These are phyloP conservation scores for Drosophila nigritarsus DNA, from an alignment of 2,888 invertebrate genomes.

Conservation along the genomic window DNA sequence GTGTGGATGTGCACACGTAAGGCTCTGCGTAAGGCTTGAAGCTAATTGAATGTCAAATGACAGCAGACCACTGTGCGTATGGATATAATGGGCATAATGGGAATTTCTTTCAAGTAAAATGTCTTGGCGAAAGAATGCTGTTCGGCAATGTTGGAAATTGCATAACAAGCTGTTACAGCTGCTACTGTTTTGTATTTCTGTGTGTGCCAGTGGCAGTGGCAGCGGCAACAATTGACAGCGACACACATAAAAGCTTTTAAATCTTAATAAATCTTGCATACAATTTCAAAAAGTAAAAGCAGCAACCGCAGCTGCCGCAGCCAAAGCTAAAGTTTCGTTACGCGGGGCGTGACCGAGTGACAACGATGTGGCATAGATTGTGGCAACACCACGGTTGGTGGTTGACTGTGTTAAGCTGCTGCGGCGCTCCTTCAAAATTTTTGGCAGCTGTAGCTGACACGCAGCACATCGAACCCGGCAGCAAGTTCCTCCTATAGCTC, in stretches of 20 bases:
- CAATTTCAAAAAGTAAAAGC: slow-evolving; percentile 74
- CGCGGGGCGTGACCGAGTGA: slow-evolving; percentile 64
- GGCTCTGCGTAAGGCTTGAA: slow-evolving; percentile 2
- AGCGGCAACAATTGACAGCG: slow-evolving; percentile 71
- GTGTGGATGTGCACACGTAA: not conserved
- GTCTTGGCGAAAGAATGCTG: slow-evolving; percentile 46
- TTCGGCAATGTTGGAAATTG: slow-evolving; percentile 27
- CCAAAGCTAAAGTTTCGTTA: slow-evolving; percentile 44
- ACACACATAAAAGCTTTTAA: slow-evolving; percentile 80
- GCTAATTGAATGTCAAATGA: slow-evolving; percentile 37
- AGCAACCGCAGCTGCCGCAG: slow-evolving; percentile 30
- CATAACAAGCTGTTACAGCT: slow-evolving; percentile 14
- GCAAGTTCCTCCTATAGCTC: slow-evolving; percentile 10
- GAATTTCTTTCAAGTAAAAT: slow-evolving; percentile 61
- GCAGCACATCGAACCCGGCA: slow-evolving; percentile 29
- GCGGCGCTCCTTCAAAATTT: slow-evolving; percentile 33
- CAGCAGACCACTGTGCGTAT: slow-evolving; percentile 39
- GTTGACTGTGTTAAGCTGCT: slow-evolving; percentile 37
- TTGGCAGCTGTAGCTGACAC: slow-evolving; percentile 62
- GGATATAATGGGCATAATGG: slow-evolving; percentile 17
- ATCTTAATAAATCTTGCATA: slow-evolving; percentile 81
- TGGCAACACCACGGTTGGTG: slow-evolving; percentile 26
- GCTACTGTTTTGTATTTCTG: slow-evolving; percentile 10
- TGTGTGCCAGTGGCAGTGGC: slow-evolving; percentile 32
- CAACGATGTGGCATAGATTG: slow-evolving; percentile 67